Evolutionary conservation across 2,888 invertebrate genomes (phyloP), one percentile per base, ranked within the genome.

Genomic region (Frankliniella fusca): DNA sequence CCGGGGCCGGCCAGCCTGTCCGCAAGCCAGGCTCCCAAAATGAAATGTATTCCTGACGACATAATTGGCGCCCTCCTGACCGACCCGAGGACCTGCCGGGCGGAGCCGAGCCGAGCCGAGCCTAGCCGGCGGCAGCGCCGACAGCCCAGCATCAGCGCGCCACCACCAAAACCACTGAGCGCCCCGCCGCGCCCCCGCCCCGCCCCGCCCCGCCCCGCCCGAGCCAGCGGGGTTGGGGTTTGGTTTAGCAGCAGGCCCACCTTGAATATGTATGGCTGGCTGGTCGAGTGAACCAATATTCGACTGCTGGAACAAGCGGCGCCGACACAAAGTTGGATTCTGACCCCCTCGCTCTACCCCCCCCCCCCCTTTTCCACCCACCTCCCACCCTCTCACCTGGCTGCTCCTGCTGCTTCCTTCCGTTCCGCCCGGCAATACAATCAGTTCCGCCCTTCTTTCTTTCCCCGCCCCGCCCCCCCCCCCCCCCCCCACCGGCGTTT

Each of bases 191-290:
- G 38, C 38, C 38, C 38, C 38, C 38, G 54, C 54, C 54, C 54
- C 2, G 54, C 54, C 54, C 54, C n/a, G n/a, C 38, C 38, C 38
- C 38, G 54, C 54, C 54, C 54, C 2, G 54, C 54, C 54, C 54
- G n/a, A n/a, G 54, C 18, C 54, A 9, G 1, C 15, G 61, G 15
- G 61, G 61, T 61, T n/a, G 61, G 23, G 70, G 27, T 76, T 27
- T 76, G 54, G 54, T 54, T 54, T 20, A 54, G 5, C 38, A 38
- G 38, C 38, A 61, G 61, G 70, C 70, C 54, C 70, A 76, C 70
- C 70, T 76, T 76, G 70, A 76, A 76, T 76, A 76, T 76, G 70
- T 76, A 76, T 76, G 70, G 70, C 70, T 27, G 70, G 23, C n/a
- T 23, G 54, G 54, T 54, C 38, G 54, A 61, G 61, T 61, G n/a